phyloP scores from a whole-genome alignment of 2,888 invertebrate genomes.

The Axea sp. region DNA sequence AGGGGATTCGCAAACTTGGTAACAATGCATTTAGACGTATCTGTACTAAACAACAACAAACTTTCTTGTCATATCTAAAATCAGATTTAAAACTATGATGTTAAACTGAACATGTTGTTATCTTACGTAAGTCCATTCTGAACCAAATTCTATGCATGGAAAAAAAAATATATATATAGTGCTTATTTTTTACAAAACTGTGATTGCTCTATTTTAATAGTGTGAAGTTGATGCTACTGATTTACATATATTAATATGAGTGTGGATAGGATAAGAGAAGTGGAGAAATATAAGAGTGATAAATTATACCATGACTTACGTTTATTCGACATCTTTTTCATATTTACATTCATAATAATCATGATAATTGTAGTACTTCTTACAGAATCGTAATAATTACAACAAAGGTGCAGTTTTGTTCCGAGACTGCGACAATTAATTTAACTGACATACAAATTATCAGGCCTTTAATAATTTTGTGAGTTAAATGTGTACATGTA shows the following conservation, averaged over 20 bases:
- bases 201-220: conserved; percentile 2
- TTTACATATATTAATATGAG: conserved; percentile 55
- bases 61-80: conserved; percentile 25
- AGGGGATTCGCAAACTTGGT: conserved; percentile 59
- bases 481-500: conserved; percentile 47
- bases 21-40: conserved; percentile 61
- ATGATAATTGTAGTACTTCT: conserved; percentile 73
- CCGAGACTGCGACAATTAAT: conserved; percentile 56
- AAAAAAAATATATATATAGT: neutral
- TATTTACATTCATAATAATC: conserved; percentile 74
- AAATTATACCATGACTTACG: conserved; percentile 71
- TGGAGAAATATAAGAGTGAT: conserved; percentile 46
- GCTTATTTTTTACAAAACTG: neutral
- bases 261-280: conserved; percentile 46
- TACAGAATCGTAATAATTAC: conserved; percentile 76
- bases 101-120: too few relatives aligned
- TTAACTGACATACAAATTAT: conserved; percentile 63
- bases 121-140: too few relatives aligned
- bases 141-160: neutral
- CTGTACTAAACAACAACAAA: conserved; percentile 41
- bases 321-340: conserved; percentile 76
- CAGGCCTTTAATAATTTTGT: conserved; percentile 60
- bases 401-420: conserved; percentile 68
- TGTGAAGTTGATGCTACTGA: too few relatives aligned
- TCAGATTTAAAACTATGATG: conserved; percentile 6